phyloP scores from a whole-genome alignment of 2,797 vertebrate genomes.

The Rhynchonycteris naso region DNA sequence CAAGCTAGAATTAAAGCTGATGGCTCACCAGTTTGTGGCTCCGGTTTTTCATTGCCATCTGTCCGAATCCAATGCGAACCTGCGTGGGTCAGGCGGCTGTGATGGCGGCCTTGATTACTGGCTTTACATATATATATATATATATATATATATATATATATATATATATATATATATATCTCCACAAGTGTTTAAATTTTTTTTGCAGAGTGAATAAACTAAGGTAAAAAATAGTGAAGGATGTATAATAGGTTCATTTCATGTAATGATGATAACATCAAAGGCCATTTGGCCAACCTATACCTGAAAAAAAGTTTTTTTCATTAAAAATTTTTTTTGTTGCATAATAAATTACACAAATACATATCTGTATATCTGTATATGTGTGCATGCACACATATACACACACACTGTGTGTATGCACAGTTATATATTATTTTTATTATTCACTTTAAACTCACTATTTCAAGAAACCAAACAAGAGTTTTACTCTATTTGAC shows the following conservation, averaged over 20 bases:
- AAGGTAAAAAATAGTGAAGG: background rate
- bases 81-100: too few relatives aligned
- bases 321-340: background rate
- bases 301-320: background rate
- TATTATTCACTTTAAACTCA: background rate
- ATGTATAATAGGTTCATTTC: background rate
- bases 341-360: background rate
- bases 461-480: background rate
- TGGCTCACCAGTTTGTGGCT: too few relatives aligned
- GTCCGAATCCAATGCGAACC: too few relatives aligned
- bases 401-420: background rate
- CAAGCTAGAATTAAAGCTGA: too few relatives aligned
- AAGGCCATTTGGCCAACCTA: background rate
- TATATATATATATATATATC: background rate
- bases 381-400: accelerated
- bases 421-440: background rate
- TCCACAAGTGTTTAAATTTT: background rate
- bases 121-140: too few relatives aligned
- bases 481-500: background rate
- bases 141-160: background rate
- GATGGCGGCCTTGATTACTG: too few relatives aligned
- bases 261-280: background rate
- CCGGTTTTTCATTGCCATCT: too few relatives aligned
- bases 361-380: too few relatives aligned
- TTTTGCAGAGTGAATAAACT: background rate